Base-by-base conservation (phyloP, 2,888 invertebrate genomes). In the Cantharis nigra region DNA sequence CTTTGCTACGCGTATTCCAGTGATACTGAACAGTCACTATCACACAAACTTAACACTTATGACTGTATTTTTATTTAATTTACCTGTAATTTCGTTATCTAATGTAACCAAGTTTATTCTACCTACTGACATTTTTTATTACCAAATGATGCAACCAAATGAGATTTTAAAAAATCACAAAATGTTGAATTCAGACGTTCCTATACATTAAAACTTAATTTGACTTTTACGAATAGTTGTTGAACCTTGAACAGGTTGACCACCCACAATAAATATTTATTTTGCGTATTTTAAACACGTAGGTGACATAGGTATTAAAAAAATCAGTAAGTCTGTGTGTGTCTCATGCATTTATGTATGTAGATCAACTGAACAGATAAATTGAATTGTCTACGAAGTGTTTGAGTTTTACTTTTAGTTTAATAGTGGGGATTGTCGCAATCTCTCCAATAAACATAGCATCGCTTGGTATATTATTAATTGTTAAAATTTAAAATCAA, bases 311-410 rank as follows among this genome's bases (percentile, higher is more conserved):
- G n/a, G 69, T 69, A 23, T 72, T 71, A 74, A 70, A 28, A 16
- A 73, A 13, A 70, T 70, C 72, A 30, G 67, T 76, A 65, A 70
- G 76, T 76, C 70, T 76, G 73, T 76, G 67, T 69, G 28, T 69
- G 72, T 26, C 69, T 33, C 28, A 72, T 76, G 73, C 72, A 76
- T 30, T 65, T 49, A 73, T 74, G 69, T 70, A 76, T 76, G 74
- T 77, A 77, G 77, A 77, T 77, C 23, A 70, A 70, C 63, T 62
- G 70, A 77, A 74, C 71, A 74, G 74, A 77, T 49, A 77, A 67
- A 13, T 67, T 26, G 65, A 67, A 67, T 67, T 23, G 65, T 20
- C 49, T 49, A 49, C 49, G n/a, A 49, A 49, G 49, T 49, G 49
- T 49, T 49, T 49, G 49, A 49, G n/a, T 49, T 49, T 49, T 49